A percentile compares a stretch with the other conserved stretches of the same genome.
Conservation (phyloP, 2,888 invertebrate species). For the Mesorhabditis spiculigera region DNA sequence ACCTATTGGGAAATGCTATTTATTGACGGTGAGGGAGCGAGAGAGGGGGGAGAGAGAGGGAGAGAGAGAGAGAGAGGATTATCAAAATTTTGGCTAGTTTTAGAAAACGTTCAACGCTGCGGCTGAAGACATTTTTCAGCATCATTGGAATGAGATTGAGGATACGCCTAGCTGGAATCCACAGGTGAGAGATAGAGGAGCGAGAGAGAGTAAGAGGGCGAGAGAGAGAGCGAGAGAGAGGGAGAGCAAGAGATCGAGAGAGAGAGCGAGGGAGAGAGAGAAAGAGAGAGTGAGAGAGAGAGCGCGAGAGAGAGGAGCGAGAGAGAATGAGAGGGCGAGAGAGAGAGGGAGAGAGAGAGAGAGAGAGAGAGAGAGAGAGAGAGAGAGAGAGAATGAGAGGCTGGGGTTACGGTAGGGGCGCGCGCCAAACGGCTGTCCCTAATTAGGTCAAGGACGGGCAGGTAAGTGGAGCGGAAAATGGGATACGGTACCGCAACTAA, state of each 20-base stretch:
- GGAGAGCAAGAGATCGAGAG: background rate
- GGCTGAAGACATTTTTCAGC: conserved; percentile 14
- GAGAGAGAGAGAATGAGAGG: too few relatives aligned
- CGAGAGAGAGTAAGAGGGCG: background rate
- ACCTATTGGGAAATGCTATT: conserved; percentile 19
- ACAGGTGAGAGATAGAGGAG: background rate
- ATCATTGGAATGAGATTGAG: conserved; percentile 22
- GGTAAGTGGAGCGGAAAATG: too few relatives aligned
- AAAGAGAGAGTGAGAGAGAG: too few relatives aligned
- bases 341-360: too few relatives aligned
- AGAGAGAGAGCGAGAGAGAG: background rate
- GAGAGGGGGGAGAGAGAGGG: background rate
- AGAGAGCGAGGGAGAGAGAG: too few relatives aligned
- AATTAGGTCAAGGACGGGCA: too few relatives aligned
- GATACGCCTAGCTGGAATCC: conserved; percentile 19
- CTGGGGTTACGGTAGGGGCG: background rate
- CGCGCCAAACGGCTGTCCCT: too few relatives aligned
- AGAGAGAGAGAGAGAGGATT: background rate
- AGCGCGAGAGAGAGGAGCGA: too few relatives aligned
- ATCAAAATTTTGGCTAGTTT: too few relatives aligned
- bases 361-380: too few relatives aligned
- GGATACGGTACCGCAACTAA: too few relatives aligned
- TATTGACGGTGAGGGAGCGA: conserved; percentile 6
- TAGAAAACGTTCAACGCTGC: conserved; percentile 13
- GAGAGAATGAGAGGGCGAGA: too few relatives aligned